Evolutionary conservation across 2,113 vertebrate species (phyloP).

Genomic region (Indicator indicator): DNA sequence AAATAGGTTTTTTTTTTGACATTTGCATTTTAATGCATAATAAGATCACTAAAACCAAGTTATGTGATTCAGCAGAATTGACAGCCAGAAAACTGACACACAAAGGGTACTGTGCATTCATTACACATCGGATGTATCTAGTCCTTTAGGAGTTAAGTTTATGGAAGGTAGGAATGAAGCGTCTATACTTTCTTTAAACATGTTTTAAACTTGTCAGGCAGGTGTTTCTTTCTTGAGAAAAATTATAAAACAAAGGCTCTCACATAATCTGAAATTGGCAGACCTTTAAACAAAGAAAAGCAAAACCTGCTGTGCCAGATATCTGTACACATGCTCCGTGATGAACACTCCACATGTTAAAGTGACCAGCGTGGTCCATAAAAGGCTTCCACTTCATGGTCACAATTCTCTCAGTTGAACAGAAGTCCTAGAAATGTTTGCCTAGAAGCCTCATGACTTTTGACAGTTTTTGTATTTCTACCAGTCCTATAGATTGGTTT

Average conservation of each 20-base stretch:
- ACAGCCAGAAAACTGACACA: background rate
- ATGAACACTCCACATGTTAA: background rate
- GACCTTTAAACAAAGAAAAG: background rate
- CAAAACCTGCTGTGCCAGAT: background rate
- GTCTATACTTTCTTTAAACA: background rate
- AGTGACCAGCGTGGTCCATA: fast-evolving
- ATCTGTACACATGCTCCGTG: background rate
- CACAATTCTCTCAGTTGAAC: background rate
- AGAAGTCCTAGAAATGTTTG: background rate
- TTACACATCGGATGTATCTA: background rate
- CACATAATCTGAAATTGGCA: background rate
- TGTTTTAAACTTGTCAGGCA: background rate
- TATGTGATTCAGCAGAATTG: background rate
- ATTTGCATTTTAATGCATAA: background rate
- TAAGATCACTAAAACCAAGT: background rate
- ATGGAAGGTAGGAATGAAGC: background rate
- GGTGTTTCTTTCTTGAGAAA: background rate
- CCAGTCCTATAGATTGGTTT: background rate
- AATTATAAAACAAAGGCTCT: background rate
- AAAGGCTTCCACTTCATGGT: background rate
- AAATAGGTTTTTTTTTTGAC: background rate
- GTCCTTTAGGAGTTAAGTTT: background rate
- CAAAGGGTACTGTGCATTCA: background rate
- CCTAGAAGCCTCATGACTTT: background rate
- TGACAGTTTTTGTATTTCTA: background rate